Evolutionary conservation across 2,797 vertebrate species (phyloP).

Genomic region (Characodon lateralis): DNA sequence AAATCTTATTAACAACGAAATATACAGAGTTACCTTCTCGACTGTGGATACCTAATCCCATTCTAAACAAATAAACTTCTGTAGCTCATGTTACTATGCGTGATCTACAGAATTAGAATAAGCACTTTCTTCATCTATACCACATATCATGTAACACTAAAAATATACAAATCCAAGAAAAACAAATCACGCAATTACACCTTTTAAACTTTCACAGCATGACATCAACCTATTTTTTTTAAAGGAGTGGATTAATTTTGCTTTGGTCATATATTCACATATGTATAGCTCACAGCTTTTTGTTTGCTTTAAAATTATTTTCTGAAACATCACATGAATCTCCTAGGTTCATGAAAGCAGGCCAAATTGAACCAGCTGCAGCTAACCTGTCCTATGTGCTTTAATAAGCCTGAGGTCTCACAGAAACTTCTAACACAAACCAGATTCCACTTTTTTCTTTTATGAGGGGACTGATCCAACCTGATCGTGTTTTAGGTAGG

Average conservation of each 20-base stretch:
- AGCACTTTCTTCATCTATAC: constrained; percentile 45
- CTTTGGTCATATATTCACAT: constrained; percentile 1
- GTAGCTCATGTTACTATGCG: constrained; percentile 34
- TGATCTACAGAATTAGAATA: constrained; percentile 52
- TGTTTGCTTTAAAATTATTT: constrained; percentile 13
- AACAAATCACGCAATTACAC: constrained; percentile 56
- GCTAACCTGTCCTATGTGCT: constrained; percentile 22
- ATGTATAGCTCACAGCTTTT: not conserved
- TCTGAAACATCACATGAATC: constrained; percentile 20
- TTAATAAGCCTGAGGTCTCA: constrained; percentile 29
- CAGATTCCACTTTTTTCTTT: constrained; percentile 44
- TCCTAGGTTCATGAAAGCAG: constrained; percentile 26
- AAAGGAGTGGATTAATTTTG: not conserved
- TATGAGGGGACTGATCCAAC: constrained; percentile 52
- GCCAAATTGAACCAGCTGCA: constrained; percentile 19
- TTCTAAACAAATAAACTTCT: constrained; percentile 72
- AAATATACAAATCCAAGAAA: constrained; percentile 65
- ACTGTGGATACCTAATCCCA: constrained; percentile 68
- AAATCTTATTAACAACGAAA: constrained; percentile 66
- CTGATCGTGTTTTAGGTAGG: constrained; percentile 36
- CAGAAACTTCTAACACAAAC: constrained; percentile 53
- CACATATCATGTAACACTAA: constrained; percentile 61
- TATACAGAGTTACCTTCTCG: constrained; percentile 51
- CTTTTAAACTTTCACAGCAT: constrained; percentile 22
- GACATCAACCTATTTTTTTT: constrained; percentile 26